These are phyloP conservation scores for Pseudonaja textilis DNA, from an alignment of 2,113 vertebrate species.

Conservation along the genomic window DNA sequence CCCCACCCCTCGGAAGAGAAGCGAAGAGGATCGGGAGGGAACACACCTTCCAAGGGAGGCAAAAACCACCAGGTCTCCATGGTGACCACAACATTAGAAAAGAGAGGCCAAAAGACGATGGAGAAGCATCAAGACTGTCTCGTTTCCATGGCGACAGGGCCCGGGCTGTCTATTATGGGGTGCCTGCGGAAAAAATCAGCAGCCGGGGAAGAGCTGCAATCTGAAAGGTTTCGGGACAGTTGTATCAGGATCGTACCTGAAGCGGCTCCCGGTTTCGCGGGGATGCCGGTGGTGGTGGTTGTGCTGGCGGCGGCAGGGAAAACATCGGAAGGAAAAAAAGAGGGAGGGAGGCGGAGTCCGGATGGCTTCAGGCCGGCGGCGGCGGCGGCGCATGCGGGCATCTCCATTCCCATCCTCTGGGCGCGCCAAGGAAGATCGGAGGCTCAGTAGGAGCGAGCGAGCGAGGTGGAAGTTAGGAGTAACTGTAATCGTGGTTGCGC, in stretches of 20 bases:
- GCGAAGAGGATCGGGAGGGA: not conserved
- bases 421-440: not conserved
- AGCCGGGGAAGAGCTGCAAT: not conserved
- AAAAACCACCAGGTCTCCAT: not conserved
- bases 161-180: not conserved
- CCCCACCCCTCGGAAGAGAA: not conserved
- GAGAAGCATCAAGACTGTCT: not conserved
- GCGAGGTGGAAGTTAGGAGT: not conserved
- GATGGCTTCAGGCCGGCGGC: not conserved
- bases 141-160: not conserved
- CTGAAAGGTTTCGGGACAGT: not conserved
- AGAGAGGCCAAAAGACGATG: not conserved
- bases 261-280: not conserved
- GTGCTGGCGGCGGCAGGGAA: not conserved
- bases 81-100: not conserved
- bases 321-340: not conserved
- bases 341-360: conserved; percentile 2
- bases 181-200: no score
- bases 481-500: not conserved
- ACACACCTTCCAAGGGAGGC: not conserved
- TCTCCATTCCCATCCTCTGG: not conserved
- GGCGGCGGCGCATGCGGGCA: not conserved
- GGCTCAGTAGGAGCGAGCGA: not conserved
- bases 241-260: conserved; percentile 1
- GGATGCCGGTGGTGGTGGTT: not conserved